These are phyloP conservation scores for Trichonephila clavipes DNA, from an alignment of 1,140 invertebrate genomes.

Conservation along the genomic window DNA sequence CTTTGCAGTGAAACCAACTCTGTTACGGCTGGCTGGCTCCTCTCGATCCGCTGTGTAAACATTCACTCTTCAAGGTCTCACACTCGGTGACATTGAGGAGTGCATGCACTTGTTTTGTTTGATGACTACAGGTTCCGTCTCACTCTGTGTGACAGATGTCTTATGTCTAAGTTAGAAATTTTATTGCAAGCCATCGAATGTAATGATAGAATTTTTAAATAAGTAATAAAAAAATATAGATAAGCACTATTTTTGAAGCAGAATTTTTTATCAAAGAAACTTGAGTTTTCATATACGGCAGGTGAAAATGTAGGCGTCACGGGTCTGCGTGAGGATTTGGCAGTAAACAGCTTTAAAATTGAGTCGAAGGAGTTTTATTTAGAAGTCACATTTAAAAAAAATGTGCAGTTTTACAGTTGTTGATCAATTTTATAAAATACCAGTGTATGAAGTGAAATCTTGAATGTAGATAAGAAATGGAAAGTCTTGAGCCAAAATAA, in stretches of 20 bases:
- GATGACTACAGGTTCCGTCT: neutral
- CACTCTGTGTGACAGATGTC: neutral
- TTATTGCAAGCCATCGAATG: neutral
- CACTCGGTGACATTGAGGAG: neutral
- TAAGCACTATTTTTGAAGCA: neutral
- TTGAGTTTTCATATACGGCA: neutral
- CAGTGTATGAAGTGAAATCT: too few species aligned
- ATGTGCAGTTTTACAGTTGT: too few species aligned
- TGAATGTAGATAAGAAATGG: too few species aligned
- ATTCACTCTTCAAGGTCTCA: neutral
- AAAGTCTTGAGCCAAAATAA: too few species aligned
- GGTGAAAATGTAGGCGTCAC: too few species aligned
- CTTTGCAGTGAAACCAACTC: too few species aligned
- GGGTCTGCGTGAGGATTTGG: too few species aligned
- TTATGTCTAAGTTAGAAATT: neutral
- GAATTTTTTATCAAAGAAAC: neutral
- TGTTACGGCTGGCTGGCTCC: slow-evolving; percentile 1
- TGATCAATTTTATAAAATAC: too few species aligned
- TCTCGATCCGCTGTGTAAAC: slow-evolving; percentile 5
- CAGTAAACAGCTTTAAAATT: too few species aligned
- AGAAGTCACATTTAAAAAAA: too few species aligned
- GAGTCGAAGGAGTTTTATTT: too few species aligned
- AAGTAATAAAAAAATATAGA: neutral
- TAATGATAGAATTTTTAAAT: neutral
- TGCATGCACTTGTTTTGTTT: neutral